Evolutionary conservation across 1,140 invertebrate species (phyloP).

Genomic region (Neodiprion lecontei): DNA sequence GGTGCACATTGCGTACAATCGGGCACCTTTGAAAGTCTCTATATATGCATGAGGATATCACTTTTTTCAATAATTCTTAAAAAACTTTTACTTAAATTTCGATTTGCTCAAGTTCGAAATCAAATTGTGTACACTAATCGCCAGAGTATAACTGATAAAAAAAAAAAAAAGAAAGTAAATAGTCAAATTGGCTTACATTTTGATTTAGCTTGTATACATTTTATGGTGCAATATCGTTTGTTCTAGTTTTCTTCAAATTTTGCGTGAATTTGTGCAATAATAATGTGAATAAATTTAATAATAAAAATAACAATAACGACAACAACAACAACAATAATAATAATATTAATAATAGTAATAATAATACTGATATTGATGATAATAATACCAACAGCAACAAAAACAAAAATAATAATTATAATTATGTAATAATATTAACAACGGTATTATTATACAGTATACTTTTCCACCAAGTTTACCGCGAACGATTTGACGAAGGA

Average conservation of each 20-base stretch:
- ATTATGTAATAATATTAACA: neutral
- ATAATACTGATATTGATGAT: neutral
- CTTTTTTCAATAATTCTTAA: no score
- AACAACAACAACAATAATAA: neutral
- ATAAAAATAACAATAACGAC: neutral
- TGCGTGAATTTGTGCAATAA: neutral
- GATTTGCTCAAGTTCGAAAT: no score
- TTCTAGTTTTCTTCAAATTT: neutral
- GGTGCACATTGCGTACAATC: no score
- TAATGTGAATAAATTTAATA: neutral
- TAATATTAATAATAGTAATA: neutral
- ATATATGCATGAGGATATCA: no score
- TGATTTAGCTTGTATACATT: no score
- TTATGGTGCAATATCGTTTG: no score
- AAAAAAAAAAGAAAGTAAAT: no score
- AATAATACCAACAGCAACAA: neutral
- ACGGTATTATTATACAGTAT: neutral
- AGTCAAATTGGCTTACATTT: no score
- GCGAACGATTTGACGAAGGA: constrained; percentile 3
- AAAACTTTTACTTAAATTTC: no score
- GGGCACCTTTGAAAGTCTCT: no score
- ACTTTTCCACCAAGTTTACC: constrained; percentile 1
- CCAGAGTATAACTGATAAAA: no score
- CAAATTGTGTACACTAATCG: no score
- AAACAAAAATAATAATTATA: neutral